Conservation (phyloP, 2,797 vertebrate species). For the Hyperoplus immaculatus region DNA sequence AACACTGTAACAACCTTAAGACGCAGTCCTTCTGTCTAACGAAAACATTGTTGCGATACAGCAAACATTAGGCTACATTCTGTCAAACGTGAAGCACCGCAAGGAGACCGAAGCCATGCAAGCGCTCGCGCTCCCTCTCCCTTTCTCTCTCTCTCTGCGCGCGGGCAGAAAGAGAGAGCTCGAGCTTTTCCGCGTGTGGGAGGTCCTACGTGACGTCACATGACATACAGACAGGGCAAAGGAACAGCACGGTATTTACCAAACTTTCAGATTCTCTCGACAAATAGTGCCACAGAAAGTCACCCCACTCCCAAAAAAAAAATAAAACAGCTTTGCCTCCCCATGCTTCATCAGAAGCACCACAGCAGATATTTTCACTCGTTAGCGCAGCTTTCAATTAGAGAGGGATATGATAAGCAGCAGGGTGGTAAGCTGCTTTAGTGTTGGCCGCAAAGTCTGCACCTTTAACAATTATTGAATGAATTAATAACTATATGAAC, state of each 20-base stretch:
- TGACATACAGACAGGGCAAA: background rate
- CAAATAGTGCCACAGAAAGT: background rate
- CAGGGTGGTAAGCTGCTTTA: background rate
- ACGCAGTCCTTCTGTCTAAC: slow-evolving; percentile 60
- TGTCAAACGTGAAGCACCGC: slow-evolving; percentile 45
- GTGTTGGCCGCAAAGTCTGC: background rate
- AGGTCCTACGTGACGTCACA: slow-evolving; percentile 79
- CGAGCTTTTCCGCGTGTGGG: slow-evolving; percentile 77
- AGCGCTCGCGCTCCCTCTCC: slow-evolving; percentile 21
- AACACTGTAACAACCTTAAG: slow-evolving; percentile 35
- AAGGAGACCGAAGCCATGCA: slow-evolving; percentile 53
- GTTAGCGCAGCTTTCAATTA: background rate
- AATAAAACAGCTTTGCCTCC: background rate
- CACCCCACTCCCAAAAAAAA: background rate
- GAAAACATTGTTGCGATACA: slow-evolving; percentile 13
- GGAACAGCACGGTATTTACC: slow-evolving; percentile 11
- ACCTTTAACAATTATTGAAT: background rate
- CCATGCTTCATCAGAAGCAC: background rate
- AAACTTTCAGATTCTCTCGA: slow-evolving; percentile 30
- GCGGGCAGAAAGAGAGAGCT: slow-evolving; percentile 31
- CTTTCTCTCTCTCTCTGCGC: slow-evolving; percentile 29
- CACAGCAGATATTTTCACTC: background rate
- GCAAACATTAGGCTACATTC: slow-evolving; percentile 14
- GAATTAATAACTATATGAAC: background rate
- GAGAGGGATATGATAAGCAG: background rate